Percentiles rank a stretch among this genome's conserved stretches.
Evolutionary conservation across 2,113 vertebrate species (phyloP).

Genomic region (Mugil cephalus): DNA sequence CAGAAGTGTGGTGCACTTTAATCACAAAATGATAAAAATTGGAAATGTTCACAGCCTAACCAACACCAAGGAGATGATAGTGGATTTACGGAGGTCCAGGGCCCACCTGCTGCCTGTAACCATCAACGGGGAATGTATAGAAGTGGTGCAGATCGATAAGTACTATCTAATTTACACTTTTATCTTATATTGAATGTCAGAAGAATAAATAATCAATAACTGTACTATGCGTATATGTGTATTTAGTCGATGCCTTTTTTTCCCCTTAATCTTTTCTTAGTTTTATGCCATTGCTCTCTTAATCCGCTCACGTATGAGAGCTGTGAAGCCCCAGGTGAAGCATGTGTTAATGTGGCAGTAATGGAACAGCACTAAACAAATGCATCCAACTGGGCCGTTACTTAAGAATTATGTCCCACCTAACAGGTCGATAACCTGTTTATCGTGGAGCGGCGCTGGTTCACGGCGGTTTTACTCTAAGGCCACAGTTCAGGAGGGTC

Average conservation of each 20-base stretch:
- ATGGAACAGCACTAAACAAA: background rate
- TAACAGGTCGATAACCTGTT: slow-evolving; percentile 29
- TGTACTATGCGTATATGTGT: too few species aligned
- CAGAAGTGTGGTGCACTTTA: too few species aligned
- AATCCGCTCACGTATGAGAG: background rate
- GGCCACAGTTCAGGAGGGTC: background rate
- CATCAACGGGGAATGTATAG: too few species aligned
- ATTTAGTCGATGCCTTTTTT: background rate
- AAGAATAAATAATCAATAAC: too few species aligned
- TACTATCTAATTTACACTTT: too few species aligned
- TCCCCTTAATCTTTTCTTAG: fast-evolving
- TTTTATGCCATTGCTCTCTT: background rate
- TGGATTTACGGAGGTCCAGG: too few species aligned
- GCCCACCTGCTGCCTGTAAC: too few species aligned
- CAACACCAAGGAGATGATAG: too few species aligned
- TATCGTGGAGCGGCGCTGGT: slow-evolving; percentile 1
- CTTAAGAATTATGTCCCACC: slow-evolving; percentile 18
- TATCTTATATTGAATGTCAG: too few species aligned
- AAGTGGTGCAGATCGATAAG: too few species aligned
- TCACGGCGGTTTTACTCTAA: background rate
- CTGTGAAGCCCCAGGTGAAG: slow-evolving; percentile 15
- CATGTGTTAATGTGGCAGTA: slow-evolving; percentile 16
- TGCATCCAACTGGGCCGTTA: slow-evolving; percentile 10
- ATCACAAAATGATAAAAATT: too few species aligned
- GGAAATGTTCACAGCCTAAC: too few species aligned